Evolutionary conservation across 2,797 vertebrate genomes (phyloP).

Genomic region (Merluccius polli): DNA sequence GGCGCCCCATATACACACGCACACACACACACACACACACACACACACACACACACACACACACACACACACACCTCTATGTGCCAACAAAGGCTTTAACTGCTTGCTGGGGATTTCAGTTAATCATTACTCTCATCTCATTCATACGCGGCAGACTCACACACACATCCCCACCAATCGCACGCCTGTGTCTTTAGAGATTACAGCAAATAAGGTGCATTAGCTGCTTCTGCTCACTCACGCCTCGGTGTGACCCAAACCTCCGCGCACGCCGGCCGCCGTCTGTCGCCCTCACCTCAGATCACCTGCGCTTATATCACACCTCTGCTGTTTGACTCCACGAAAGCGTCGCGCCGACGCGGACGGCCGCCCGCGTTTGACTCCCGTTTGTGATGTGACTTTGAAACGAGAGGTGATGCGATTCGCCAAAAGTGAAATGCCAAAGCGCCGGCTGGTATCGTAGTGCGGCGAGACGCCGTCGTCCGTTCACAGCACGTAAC

Average conservation of each 20-base stretch:
- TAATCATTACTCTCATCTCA: slow-evolving; percentile 48
- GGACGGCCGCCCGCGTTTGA: no score
- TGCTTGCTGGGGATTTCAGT: slow-evolving; percentile 51
- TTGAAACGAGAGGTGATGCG: no score
- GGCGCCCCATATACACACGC: neutral
- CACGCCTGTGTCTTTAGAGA: slow-evolving; percentile 45
- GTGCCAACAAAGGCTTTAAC: slow-evolving; percentile 50
- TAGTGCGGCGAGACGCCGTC: no score
- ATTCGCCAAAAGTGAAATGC: no score
- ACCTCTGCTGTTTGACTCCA: neutral
- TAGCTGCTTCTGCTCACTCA: slow-evolving; percentile 35
- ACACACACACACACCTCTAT: slow-evolving; percentile 27
- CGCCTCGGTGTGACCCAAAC: slow-evolving; percentile 17
- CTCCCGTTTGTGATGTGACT: no score
- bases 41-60: slow-evolving; percentile 6
- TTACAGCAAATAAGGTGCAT: slow-evolving; percentile 41
- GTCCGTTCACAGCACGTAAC: no score
- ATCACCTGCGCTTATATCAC: slow-evolving; percentile 7
- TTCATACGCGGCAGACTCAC: neutral
- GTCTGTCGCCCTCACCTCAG: slow-evolving; percentile 35
- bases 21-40: slow-evolving; percentile 26
- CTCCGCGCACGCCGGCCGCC: slow-evolving; percentile 30
- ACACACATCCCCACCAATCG: slow-evolving; percentile 31
- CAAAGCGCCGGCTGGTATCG: no score
- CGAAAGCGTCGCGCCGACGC: no score